Conservation (phyloP, 1,140 invertebrate species). For the Leptinotarsa defecta region DNA sequence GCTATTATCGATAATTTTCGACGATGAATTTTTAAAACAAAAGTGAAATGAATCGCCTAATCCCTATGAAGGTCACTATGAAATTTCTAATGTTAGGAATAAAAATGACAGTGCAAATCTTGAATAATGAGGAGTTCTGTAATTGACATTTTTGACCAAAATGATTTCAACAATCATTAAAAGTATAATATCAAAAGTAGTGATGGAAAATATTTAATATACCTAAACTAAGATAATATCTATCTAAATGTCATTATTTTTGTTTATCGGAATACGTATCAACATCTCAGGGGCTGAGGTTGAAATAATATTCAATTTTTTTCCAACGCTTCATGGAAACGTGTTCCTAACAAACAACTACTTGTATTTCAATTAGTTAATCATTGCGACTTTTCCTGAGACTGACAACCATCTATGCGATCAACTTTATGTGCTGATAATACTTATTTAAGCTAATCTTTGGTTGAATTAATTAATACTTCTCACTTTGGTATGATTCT, state of each 20-base stretch:
- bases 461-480: constrained; percentile 11
- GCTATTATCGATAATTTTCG: too few species aligned
- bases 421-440: background rate
- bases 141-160: constrained; percentile 27
- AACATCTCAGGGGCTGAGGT: constrained; percentile 14
- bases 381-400: constrained; percentile 44
- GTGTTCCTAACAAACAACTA: constrained; percentile 33
- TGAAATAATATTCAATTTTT: constrained; percentile 13
- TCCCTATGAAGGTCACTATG: too few species aligned
- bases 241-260: constrained; percentile 42
- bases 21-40: too few species aligned
- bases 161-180: constrained; percentile 16
- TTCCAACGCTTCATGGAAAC: constrained; percentile 38
- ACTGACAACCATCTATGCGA: constrained; percentile 31
- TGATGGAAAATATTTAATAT: constrained; percentile 14
- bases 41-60: too few species aligned
- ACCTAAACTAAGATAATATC: constrained; percentile 35
- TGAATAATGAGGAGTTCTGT: constrained; percentile 16
- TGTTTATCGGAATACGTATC: constrained; percentile 38
- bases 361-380: constrained; percentile 36
- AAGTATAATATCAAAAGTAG: constrained; percentile 20
- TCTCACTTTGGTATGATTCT: constrained; percentile 16
- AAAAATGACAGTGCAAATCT: constrained; percentile 1
- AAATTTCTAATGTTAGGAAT: too few species aligned
- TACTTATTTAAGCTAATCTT: constrained; percentile 16